phyloP scores from a whole-genome alignment of 2,888 invertebrate genomes.

The Drosophila kanekoi region DNA sequence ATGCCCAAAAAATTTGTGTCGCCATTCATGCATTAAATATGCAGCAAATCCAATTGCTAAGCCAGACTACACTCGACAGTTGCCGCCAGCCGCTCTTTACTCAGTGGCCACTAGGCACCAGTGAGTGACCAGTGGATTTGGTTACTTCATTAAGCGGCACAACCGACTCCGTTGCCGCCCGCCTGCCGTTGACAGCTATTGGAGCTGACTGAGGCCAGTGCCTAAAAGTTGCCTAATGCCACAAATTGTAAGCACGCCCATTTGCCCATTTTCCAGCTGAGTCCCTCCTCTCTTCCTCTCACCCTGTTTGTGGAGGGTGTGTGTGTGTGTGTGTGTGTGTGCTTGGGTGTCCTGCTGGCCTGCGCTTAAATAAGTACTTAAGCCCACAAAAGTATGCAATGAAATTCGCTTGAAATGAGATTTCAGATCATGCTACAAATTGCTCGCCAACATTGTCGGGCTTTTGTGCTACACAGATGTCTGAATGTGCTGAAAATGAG shows the following conservation, averaged over 20 bases:
- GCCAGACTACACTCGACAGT: conserved; percentile 28
- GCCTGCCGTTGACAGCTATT: conserved; percentile 67
- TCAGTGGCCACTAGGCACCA: conserved; percentile 18
- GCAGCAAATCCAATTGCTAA: conserved; percentile 76
- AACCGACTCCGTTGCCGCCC: conserved; percentile 15
- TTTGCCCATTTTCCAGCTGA: conserved; percentile 36
- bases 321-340: conserved; percentile 14
- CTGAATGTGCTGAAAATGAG: conserved; percentile 42
- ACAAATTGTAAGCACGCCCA: conserved; percentile 55
- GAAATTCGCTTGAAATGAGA: conserved; percentile 76
- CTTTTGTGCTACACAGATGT: conserved; percentile 9
- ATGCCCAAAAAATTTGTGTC: conserved; percentile 64
- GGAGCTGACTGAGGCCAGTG: conserved; percentile 39
- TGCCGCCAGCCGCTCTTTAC: conserved; percentile 4
- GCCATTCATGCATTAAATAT: conserved; percentile 77
- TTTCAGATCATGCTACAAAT: conserved; percentile 63
- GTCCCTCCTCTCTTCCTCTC: not conserved
- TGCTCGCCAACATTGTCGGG: conserved; percentile 36
- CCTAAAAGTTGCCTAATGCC: conserved; percentile 73
- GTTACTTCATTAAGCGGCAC: conserved; percentile 70
- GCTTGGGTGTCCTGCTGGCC: conserved; percentile 21
- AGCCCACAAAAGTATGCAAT: conserved; percentile 77
- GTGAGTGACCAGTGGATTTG: conserved; percentile 71
- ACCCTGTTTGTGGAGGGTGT: conserved; percentile 2
- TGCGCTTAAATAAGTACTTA: conserved; percentile 74